phyloP scores from a whole-genome alignment of 2,113 vertebrate species.

The Percopsis transmontana region DNA sequence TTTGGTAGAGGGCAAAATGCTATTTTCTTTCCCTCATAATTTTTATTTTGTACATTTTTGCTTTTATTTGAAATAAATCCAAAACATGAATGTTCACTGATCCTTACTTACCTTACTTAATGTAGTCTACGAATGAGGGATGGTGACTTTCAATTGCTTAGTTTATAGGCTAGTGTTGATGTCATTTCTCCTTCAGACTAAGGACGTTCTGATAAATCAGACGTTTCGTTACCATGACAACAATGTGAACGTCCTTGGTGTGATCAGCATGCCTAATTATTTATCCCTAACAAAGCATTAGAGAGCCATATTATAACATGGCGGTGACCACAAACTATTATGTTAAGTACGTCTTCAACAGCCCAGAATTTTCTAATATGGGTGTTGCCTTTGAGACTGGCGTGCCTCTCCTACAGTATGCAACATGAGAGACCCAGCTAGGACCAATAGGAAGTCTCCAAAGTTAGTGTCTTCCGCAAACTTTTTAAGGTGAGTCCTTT shows the following conservation, averaged over 20 bases:
- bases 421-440: conserved; percentile 39
- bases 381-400: conserved; percentile 27
- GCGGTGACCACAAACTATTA: background rate
- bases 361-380: background rate
- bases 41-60: conserved; percentile 18
- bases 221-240: no score
- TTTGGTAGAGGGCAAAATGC: conserved; percentile 14
- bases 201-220: no score
- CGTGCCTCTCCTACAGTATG: conserved; percentile 45
- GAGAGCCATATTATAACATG: conserved; percentile 19
- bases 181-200: no score
- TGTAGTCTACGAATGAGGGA: no score
- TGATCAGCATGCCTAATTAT: background rate
- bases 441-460: conserved; percentile 56
- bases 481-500: conserved; percentile 63
- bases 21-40: background rate
- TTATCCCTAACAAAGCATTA: conserved; percentile 30
- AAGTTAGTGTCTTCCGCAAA: conserved; percentile 52
- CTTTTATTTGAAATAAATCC: conserved; percentile 60
- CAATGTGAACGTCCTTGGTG: no score
- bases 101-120: background rate
- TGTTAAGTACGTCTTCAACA: conserved; percentile 10
- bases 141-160: no score
- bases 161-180: no score
- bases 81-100: conserved; percentile 21